Base-by-base conservation (phyloP, 2,797 vertebrate species). In the Lagodon rhomboides region DNA sequence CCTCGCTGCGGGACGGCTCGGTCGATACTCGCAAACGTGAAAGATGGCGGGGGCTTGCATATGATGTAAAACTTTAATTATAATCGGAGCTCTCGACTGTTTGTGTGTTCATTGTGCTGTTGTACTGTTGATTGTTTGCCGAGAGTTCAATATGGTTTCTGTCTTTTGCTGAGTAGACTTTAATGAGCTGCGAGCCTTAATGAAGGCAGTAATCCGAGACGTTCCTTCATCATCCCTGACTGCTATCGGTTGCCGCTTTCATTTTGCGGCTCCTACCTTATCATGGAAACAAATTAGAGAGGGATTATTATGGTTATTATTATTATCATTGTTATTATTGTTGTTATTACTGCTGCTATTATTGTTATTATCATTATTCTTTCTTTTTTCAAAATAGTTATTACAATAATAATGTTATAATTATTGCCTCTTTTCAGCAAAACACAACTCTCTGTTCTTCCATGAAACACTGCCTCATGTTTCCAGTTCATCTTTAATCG, bases 41-140 rank as follows among this genome's bases (percentile, higher is more conserved):
- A 67, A 68, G 73, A 78, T 44, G 34, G 54, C 59, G n/a, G 41
- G 4, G 41, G 65, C n/a, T 27, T 61, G 68, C 20, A 18, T 71
- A 80, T 84, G 73, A 91, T 85, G 77, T 87, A 77, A 85, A 90
- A 78, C 85, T 87, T 90, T 84, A 88, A 91, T 90, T 89, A 85
- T 71, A 79, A 67, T 41, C 77, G 64, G 59, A 73, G 66, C 69
- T 59, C 65, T 41, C 56, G 70, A 75, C 76, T 86, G 83, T 90
- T 86, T 84, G 82, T 80, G 82, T 46, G 61, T 79, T 88, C 61
- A 64, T 58, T 90, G 77, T 73, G 75, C 66, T 71, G 84, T 64
- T 87, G 82, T 67, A 38, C 34, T 79, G 77, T 71, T 84, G 85
- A 90, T 86, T 73, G 81, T 90, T 91, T 82, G 75, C 68, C 51